Conservation (phyloP, 2,797 vertebrate genomes). For the Phylloscopus collybita region DNA sequence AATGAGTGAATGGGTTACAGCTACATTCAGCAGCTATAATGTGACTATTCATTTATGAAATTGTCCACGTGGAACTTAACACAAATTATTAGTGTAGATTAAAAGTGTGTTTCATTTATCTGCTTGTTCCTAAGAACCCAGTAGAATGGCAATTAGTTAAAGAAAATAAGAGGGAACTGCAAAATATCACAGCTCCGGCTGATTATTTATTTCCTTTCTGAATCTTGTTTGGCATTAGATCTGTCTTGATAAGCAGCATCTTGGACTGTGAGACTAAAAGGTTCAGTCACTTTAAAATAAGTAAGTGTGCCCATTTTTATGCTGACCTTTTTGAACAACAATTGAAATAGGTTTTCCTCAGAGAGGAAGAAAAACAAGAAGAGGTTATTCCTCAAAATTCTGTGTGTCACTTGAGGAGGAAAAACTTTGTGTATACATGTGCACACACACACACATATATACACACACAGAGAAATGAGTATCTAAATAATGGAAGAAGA, state of each 20-base stretch:
- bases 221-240: not conserved
- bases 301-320: not conserved
- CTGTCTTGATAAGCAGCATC: not conserved
- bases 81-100: slow-evolving; percentile 39
- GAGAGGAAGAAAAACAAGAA: not conserved
- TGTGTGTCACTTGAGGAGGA: not conserved
- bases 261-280: not conserved
- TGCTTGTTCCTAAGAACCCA: not conserved
- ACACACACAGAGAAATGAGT: not conserved
- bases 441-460: not conserved
- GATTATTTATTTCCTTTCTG: slow-evolving; percentile 4
- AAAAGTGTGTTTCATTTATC: slow-evolving; percentile 34
- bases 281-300: not conserved
- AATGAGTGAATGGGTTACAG: not conserved
- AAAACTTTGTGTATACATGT: not conserved
- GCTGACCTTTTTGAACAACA: not conserved
- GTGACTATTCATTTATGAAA: slow-evolving; percentile 27
- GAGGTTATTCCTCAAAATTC: not conserved
- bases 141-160: not conserved
- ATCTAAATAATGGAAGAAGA: not conserved
- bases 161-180: not conserved
- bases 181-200: not conserved
- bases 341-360: not conserved
- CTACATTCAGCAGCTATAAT: not conserved
- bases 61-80: slow-evolving; percentile 40